phyloP scores from a whole-genome alignment of 92 coral and sea anemone genomes.

The Phenganax stokvisi region DNA sequence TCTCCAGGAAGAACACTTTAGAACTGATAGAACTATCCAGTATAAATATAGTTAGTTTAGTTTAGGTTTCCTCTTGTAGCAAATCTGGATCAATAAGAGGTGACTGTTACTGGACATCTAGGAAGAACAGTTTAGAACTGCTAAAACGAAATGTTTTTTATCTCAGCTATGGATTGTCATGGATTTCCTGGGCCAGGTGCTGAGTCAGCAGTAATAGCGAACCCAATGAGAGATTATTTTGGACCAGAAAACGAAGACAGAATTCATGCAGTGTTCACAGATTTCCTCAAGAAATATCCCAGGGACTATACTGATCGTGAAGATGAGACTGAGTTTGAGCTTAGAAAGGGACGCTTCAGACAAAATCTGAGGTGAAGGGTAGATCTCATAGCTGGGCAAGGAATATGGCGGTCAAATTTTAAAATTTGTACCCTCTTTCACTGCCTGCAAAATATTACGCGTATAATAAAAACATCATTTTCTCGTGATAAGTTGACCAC shows the following conservation, averaged over 20 bases:
- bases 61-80: too few species aligned
- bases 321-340: conserved; percentile 52
- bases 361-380: conserved; percentile 75
- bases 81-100: background rate
- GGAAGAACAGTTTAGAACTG: background rate
- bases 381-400: too few species aligned
- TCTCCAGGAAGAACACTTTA: too few species aligned
- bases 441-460: too few species aligned
- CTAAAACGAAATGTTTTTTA: background rate
- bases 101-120: background rate
- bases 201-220: conserved; percentile 63
- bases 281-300: conserved; percentile 64
- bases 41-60: too few species aligned
- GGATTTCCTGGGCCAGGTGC: conserved; percentile 96
- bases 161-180: conserved; percentile 70
- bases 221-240: conserved; percentile 95
- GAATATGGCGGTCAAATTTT: too few species aligned
- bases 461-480: too few species aligned
- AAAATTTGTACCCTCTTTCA: too few species aligned
- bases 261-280: conserved; percentile 66
- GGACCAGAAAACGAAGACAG: conserved; percentile 61
- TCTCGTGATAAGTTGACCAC: too few species aligned
- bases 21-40: too few species aligned
- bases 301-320: conserved; percentile 57
- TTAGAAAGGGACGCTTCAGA: conserved; percentile 67